These are phyloP conservation scores for Cotesia glomerata DNA, from an alignment of 1,140 invertebrate genomes.

Conservation along the genomic window DNA sequence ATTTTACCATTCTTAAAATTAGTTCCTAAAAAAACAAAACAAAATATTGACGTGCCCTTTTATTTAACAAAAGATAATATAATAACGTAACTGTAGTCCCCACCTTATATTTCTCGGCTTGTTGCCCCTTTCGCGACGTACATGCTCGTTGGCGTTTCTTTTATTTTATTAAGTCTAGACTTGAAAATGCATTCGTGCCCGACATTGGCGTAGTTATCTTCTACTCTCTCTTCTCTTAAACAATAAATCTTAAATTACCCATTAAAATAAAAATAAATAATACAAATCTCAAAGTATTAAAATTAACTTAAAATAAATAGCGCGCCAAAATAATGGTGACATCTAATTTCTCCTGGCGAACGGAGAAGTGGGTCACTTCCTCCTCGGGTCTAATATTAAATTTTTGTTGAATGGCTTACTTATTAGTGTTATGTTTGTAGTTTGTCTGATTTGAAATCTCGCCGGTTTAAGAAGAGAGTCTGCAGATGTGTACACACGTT, in stretches of 20 bases:
- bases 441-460: constrained; percentile 6
- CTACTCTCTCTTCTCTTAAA: constrained; percentile 36
- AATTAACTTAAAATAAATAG: too few relatives aligned
- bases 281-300: too few relatives aligned
- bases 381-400: background rate
- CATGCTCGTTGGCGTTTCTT: constrained; percentile 52
- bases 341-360: background rate
- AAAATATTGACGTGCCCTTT: background rate
- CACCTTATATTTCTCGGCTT: constrained; percentile 31
- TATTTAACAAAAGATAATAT: background rate
- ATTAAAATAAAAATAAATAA: constrained; percentile 11
- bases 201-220: constrained; percentile 53
- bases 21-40: too few relatives aligned
- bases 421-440: background rate
- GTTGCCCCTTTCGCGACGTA: constrained; percentile 38
- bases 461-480: constrained; percentile 5
- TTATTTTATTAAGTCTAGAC: constrained; percentile 64
- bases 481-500: constrained; percentile 1
- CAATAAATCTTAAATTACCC: too few relatives aligned
- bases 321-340: background rate
- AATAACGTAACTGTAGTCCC: background rate
- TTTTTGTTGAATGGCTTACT: background rate
- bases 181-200: constrained; percentile 60
- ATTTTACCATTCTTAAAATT: too few relatives aligned
- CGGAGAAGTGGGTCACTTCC: constrained; percentile 12